phyloP scores from a whole-genome alignment of 2,888 invertebrate species.

The Plebejus melissa region DNA sequence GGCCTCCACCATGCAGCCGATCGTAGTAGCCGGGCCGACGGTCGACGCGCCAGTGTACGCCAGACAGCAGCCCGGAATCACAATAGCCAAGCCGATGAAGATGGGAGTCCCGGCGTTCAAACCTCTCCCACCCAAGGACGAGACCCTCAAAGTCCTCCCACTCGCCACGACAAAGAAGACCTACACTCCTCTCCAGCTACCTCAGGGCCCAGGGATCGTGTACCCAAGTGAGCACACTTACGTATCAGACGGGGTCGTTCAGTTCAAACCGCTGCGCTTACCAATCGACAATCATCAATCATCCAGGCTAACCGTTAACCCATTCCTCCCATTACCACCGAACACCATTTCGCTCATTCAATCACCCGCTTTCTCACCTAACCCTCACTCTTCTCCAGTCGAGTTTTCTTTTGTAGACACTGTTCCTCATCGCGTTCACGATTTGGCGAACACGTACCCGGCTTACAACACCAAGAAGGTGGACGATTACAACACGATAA shows the following conservation, averaged over 20 bases:
- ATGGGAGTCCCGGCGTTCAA: slow-evolving; percentile 87
- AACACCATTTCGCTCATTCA: slow-evolving; percentile 62
- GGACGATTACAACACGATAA: slow-evolving; percentile 71
- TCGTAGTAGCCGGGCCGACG: slow-evolving; percentile 55
- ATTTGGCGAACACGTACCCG: slow-evolving; percentile 54
- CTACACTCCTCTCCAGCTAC: slow-evolving; percentile 60
- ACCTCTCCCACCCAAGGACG: slow-evolving; percentile 83
- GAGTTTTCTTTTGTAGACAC: slow-evolving; percentile 75
- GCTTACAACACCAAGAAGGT: slow-evolving; percentile 69
- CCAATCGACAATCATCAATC: slow-evolving; percentile 44
- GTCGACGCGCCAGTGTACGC: slow-evolving; percentile 45
- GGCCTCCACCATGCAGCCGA: slow-evolving; percentile 63
- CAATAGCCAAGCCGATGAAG: slow-evolving; percentile 76
- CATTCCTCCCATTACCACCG: slow-evolving; percentile 71
- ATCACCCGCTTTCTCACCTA: slow-evolving; percentile 58
- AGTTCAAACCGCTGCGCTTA: slow-evolving; percentile 56
- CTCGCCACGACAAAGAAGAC: slow-evolving; percentile 56
- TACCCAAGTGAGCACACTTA: slow-evolving; percentile 71
- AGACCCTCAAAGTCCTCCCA: slow-evolving; percentile 76
- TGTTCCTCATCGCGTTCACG: slow-evolving; percentile 68
- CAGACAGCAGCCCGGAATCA: slow-evolving; percentile 49
- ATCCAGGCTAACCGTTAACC: slow-evolving; percentile 69
- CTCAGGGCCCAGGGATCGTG: slow-evolving; percentile 59
- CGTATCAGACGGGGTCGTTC: slow-evolving; percentile 62
- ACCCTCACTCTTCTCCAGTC: slow-evolving; percentile 53